A percentile compares a stretch with the other conserved stretches of the same genome.
phyloP scores from a whole-genome alignment of 1,140 invertebrate genomes.

The Littorina saxatilis region DNA sequence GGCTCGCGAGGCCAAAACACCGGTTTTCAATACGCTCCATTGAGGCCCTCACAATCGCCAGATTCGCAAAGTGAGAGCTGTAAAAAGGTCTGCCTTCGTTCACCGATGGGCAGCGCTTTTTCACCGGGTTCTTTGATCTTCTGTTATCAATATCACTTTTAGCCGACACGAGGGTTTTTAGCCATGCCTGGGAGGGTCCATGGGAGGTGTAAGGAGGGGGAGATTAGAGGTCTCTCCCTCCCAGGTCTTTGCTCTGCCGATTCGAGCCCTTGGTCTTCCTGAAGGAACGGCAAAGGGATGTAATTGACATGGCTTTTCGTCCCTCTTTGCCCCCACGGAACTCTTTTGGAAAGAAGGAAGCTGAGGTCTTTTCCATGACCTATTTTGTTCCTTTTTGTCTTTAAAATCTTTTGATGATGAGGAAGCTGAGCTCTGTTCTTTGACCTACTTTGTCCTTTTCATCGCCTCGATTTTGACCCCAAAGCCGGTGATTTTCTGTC shows the following conservation, averaged over 20 bases:
- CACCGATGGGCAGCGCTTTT: not conserved
- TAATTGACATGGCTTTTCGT: not conserved
- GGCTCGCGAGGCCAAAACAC: not conserved
- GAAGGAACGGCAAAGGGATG: no score
- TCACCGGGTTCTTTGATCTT: not conserved
- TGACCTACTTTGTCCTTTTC: no score
- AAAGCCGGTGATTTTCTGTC: no score
- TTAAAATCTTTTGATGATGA: no score
- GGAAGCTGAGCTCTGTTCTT: no score
- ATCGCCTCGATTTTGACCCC: no score
- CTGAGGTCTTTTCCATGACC: no score
- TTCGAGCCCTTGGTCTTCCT: no score
- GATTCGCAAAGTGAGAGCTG: not conserved
- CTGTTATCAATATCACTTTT: slow-evolving; percentile 10
- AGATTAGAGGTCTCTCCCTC: not conserved
- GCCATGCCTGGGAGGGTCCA: not conserved
- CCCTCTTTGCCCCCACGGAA: no score
- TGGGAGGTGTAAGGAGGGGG: not conserved
- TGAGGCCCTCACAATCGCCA: not conserved
- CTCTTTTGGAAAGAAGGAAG: no score
- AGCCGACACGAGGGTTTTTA: not conserved
- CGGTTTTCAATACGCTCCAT: not conserved
- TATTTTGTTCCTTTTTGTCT: no score
- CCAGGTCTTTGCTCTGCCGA: not conserved
- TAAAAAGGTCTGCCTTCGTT: not conserved